These are phyloP conservation scores for Gymnoscelis rufifasciata DNA, from an alignment of 2,888 invertebrate genomes.

Conservation along the genomic window DNA sequence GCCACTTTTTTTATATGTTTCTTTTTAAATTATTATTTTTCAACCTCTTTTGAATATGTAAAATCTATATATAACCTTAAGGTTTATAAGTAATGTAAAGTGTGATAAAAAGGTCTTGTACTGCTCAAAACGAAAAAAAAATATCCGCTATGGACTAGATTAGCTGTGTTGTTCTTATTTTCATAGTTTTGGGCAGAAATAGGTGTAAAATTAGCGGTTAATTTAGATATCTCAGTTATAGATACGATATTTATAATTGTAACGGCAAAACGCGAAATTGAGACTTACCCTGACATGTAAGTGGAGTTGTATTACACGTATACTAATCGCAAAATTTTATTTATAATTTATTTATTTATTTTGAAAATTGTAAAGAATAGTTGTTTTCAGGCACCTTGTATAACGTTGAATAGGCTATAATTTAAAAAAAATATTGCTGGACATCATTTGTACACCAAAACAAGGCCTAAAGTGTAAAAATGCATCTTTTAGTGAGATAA, in stretches of 20 bases:
- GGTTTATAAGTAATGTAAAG: conserved; percentile 29
- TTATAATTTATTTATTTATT: too few relatives aligned
- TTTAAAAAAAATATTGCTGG: too few relatives aligned
- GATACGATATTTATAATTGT: conserved; percentile 8
- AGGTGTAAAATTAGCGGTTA: conserved; percentile 12
- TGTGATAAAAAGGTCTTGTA: conserved; percentile 30
- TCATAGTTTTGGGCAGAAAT: conserved; percentile 18
- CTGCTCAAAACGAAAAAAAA: conserved; percentile 16
- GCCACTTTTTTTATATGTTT: not conserved
- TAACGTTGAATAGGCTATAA: too few relatives aligned
- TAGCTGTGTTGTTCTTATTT: conserved; percentile 11
- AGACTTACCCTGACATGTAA: conserved; percentile 1
- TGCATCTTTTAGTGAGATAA: too few relatives aligned
- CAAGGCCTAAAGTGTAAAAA: too few relatives aligned
- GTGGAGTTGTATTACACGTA: not conserved
- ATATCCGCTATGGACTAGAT: conserved; percentile 16
- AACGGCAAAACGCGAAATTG: conserved; percentile 11
- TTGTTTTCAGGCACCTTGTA: too few relatives aligned
- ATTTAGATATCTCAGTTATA: conserved; percentile 4
- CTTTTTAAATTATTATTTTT: not conserved
- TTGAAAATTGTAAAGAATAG: too few relatives aligned
- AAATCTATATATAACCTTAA: conserved; percentile 1
- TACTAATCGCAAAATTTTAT: too few relatives aligned
- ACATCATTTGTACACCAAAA: too few relatives aligned
- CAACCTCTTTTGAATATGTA: not conserved